phyloP scores from a whole-genome alignment of 2,888 invertebrate genomes.

The Hypena proboscidalis region DNA sequence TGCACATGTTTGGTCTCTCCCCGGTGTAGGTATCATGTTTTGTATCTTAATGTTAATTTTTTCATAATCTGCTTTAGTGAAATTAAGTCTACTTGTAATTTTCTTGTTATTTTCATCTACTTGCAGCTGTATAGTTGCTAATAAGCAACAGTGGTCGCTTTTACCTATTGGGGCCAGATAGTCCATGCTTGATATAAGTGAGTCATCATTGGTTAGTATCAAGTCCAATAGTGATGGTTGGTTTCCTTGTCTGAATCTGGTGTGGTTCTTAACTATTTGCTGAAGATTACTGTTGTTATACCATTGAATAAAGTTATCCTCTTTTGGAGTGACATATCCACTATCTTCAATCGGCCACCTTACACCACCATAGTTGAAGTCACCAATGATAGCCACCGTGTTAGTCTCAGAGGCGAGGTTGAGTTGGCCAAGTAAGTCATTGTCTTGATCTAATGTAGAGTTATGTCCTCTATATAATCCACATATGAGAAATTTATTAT shows the following conservation, averaged over 20 bases:
- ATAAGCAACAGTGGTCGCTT: constrained; percentile 3
- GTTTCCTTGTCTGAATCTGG: constrained; percentile 4
- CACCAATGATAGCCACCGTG: neutral
- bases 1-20: too few species aligned
- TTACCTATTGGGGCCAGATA: constrained; percentile 5
- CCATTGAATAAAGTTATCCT: constrained; percentile 1
- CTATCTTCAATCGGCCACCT: neutral
- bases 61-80: too few species aligned
- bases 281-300: neutral
- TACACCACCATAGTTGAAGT: constrained; percentile 1
- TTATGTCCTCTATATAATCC: neutral
- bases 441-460: neutral
- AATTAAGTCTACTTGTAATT: too few species aligned
- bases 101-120: too few species aligned
- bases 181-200: constrained; percentile 2
- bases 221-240: constrained; percentile 4
- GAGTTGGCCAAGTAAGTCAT: neutral
- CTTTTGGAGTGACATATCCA: constrained; percentile 1
- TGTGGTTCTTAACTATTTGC: constrained; percentile 4
- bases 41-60: too few species aligned
- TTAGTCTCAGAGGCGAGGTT: neutral
- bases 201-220: constrained; percentile 8
- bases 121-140: neutral
- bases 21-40: too few species aligned
- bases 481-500: neutral